phyloP scores from a whole-genome alignment of 2,797 vertebrate genomes.

The Cryptoprocta ferox region DNA sequence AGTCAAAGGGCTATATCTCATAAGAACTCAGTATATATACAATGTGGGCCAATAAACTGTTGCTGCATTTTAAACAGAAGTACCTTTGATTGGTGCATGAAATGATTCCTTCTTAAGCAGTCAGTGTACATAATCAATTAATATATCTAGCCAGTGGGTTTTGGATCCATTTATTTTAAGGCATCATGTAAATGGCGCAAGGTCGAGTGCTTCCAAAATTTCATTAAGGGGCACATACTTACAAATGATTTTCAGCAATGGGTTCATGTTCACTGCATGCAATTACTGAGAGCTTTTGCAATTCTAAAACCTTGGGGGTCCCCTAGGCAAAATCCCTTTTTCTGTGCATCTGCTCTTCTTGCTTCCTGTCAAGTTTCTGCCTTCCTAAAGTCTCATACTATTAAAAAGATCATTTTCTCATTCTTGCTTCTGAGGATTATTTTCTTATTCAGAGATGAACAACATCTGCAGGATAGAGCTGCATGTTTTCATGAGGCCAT shows the following conservation, averaged over 20 bases:
- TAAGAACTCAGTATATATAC: background rate
- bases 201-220: background rate
- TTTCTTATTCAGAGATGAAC: background rate
- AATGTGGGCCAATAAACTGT: conserved; percentile 30
- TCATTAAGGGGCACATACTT: background rate
- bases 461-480: conserved; percentile 15
- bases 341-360: background rate
- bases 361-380: background rate
- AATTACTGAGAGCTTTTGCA: background rate
- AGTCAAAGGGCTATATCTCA: background rate
- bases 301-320: background rate
- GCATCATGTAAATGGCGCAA: background rate
- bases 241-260: conserved; percentile 2
- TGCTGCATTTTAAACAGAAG: conserved; percentile 49
- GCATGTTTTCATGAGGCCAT: background rate
- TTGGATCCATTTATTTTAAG: conserved; percentile 40
- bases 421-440: conserved; percentile 36
- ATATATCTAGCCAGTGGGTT: conserved; percentile 43
- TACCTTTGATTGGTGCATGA: conserved; percentile 38
- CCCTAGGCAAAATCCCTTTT: background rate
- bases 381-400: background rate
- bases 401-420: conserved; percentile 25
- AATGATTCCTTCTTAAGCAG: conserved; percentile 47
- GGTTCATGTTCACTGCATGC: background rate
- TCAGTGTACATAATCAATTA: conserved; percentile 38